A percentile compares a stretch with the other conserved stretches of the same genome.
Evolutionary conservation across 2,113 vertebrate genomes (phyloP).

Genomic region (Tetrax tetrax): DNA sequence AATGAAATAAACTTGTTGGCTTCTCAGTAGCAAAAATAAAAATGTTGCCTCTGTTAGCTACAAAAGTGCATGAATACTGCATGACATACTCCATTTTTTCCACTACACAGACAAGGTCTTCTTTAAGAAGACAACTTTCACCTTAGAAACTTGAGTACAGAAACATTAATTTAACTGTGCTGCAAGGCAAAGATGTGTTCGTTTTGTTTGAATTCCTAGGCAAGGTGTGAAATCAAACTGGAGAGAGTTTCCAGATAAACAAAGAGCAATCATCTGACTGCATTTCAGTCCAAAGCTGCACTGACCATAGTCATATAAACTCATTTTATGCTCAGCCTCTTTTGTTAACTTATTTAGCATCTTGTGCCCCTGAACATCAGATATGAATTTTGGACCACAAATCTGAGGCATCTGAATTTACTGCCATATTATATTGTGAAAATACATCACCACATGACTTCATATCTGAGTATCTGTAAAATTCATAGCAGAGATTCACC

Average conservation of each 20-base stretch:
- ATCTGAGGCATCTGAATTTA: background rate
- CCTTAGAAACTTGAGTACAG: background rate
- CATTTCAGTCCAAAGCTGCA: background rate
- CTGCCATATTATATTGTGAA: background rate
- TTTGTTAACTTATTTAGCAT: background rate
- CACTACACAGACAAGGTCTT: background rate
- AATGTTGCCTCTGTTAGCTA: background rate
- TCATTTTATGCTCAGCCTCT: background rate
- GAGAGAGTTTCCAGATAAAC: background rate
- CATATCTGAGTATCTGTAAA: background rate
- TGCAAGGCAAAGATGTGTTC: conserved; percentile 12
- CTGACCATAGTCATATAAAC: background rate
- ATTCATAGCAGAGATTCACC: background rate
- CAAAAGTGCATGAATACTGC: background rate
- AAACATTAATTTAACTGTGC: background rate
- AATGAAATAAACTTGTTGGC: conserved; percentile 39
- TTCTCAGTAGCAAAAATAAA: background rate
- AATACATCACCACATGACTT: background rate
- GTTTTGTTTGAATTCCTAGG: background rate
- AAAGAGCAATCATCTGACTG: background rate
- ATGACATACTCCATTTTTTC: background rate
- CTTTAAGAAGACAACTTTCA: conserved; percentile 11
- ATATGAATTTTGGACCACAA: background rate
- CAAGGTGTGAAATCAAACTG: background rate
- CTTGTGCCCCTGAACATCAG: background rate